Conservation (phyloP, 2,113 vertebrate genomes). For the Atractosteus spatula region DNA sequence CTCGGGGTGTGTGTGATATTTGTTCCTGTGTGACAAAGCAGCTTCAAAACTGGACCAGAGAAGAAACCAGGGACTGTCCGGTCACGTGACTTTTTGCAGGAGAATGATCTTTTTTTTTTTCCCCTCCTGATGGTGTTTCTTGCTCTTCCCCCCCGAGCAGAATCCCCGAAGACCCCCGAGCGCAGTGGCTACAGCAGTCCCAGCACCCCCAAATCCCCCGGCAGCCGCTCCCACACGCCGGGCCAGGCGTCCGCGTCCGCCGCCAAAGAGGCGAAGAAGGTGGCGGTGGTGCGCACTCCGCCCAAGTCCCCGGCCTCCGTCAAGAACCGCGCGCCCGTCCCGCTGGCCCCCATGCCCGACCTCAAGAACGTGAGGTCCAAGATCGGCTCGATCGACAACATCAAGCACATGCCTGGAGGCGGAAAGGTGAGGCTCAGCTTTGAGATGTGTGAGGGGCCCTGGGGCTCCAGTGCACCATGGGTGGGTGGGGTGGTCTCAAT, state of each 20-base stretch:
- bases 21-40: slow-evolving; percentile 61
- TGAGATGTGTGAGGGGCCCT: too few relatives aligned
- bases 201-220: slow-evolving; percentile 84
- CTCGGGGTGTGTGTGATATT: slow-evolving; percentile 30
- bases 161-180: slow-evolving; percentile 76
- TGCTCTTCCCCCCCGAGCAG: slow-evolving; percentile 42
- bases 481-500: too few relatives aligned
- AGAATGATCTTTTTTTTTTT: too few relatives aligned
- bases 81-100: too few relatives aligned
- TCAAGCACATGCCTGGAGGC: slow-evolving; percentile 93
- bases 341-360: slow-evolving; percentile 82
- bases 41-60: slow-evolving; percentile 69
- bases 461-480: too few relatives aligned
- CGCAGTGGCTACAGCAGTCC: slow-evolving; percentile 92
- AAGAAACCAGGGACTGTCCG: slow-evolving; percentile 60
- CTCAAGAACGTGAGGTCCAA: slow-evolving; percentile 90
- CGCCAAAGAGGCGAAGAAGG: slow-evolving; percentile 86
- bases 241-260: slow-evolving; percentile 75
- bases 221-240: slow-evolving; percentile 76
- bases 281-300: slow-evolving; percentile 89
- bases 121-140: neutral
- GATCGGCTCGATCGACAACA: slow-evolving; percentile 92
- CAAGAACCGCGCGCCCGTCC: slow-evolving; percentile 76
- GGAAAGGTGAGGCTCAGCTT: slow-evolving; percentile 75
- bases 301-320: slow-evolving; percentile 89